Conservation (phyloP, 2,888 invertebrate species). For the Drosophila bunnanda region DNA sequence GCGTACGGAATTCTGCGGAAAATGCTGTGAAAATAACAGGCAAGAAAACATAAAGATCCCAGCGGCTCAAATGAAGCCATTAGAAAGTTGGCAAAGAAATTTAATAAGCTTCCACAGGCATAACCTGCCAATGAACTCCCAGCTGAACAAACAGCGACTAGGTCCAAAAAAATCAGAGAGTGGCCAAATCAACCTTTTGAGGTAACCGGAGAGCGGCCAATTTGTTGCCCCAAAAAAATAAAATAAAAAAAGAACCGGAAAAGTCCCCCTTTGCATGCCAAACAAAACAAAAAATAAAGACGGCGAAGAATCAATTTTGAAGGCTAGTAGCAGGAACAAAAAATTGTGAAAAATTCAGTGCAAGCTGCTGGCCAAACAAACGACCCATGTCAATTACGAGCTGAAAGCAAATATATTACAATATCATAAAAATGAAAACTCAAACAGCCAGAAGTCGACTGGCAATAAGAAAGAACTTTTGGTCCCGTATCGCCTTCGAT, state of each 20-base stretch:
- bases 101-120: slow-evolving; percentile 63
- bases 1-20: slow-evolving; percentile 15
- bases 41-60: slow-evolving; percentile 28
- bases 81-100: slow-evolving; percentile 69
- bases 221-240: slow-evolving; percentile 53
- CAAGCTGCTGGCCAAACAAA: slow-evolving; percentile 63
- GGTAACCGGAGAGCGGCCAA: slow-evolving; percentile 75
- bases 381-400: slow-evolving; percentile 80
- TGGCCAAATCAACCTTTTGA: slow-evolving; percentile 71
- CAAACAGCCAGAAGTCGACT: slow-evolving; percentile 74
- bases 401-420: slow-evolving; percentile 81
- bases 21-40: slow-evolving; percentile 20
- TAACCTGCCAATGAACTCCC: slow-evolving; percentile 72
- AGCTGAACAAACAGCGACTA: slow-evolving; percentile 75
- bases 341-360: slow-evolving; percentile 49
- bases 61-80: slow-evolving; percentile 64
- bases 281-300: slow-evolving; percentile 1
- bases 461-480: slow-evolving; percentile 31
- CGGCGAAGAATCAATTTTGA: slow-evolving; percentile 39
- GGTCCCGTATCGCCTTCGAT: neutral
- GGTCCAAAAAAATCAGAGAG: slow-evolving; percentile 47
- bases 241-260: slow-evolving; percentile 14
- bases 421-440: slow-evolving; percentile 77
- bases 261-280: slow-evolving; percentile 8
- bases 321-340: slow-evolving; percentile 5